Conservation (phyloP, 37 sponge, comb jelly and placozoan species). For the Beroe forskalii region DNA sequence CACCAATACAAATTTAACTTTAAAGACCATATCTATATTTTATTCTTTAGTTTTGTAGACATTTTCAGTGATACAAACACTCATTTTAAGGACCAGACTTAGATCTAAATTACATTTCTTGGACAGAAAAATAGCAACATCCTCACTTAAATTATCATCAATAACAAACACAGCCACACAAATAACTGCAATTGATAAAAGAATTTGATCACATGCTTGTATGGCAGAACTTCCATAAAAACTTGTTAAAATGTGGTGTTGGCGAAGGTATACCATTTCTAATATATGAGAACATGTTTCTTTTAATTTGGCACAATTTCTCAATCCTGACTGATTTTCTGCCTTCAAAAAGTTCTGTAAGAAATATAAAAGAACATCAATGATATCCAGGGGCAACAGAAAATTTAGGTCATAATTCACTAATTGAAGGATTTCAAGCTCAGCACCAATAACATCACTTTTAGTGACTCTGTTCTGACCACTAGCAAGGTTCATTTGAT, state of each 20-base stretch:
- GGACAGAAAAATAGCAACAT: neutral
- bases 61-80: slow-evolving; percentile 52
- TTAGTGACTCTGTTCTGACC: neutral
- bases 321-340: neutral
- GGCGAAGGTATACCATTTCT: slow-evolving; percentile 40
- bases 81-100: neutral
- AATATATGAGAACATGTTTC: slow-evolving; percentile 8
- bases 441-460: slow-evolving; percentile 16
- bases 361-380: slow-evolving; percentile 27
- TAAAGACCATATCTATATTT: too few species aligned
- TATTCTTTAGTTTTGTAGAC: neutral
- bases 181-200: slow-evolving; percentile 15
- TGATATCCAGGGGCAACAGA: slow-evolving; percentile 28
- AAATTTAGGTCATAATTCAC: slow-evolving; percentile 43
- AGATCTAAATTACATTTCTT: slow-evolving; percentile 1
- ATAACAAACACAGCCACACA: slow-evolving; percentile 57
- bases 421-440: slow-evolving; percentile 17
- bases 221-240: neutral
- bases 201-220: neutral
- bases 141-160: slow-evolving; percentile 30
- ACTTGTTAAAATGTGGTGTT: neutral
- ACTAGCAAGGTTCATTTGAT: neutral
- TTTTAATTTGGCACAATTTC: neutral
- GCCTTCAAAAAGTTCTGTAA: neutral
- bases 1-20: too few species aligned